Conservation (phyloP, 2,888 invertebrate species). For the Agriopis leucophaearia region DNA sequence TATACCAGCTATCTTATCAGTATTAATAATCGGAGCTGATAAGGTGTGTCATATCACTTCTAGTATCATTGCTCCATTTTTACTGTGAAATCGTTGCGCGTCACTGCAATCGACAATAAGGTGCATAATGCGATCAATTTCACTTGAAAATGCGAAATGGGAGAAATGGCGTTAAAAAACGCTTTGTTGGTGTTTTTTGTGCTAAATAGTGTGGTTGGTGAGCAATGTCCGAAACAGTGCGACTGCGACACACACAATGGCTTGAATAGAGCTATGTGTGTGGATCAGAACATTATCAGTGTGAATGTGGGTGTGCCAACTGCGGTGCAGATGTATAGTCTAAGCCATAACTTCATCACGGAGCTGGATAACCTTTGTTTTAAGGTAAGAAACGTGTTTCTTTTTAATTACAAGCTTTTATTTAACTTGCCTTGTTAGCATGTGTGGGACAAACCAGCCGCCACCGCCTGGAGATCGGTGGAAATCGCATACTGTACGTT, state of each 20-base stretch:
- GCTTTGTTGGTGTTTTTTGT: slow-evolving; percentile 50
- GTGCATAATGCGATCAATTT: slow-evolving; percentile 65
- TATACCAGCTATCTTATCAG: slow-evolving; percentile 68
- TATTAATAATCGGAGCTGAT: slow-evolving; percentile 55
- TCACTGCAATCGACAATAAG: slow-evolving; percentile 55
- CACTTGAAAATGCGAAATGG: slow-evolving; percentile 36
- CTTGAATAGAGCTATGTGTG: slow-evolving; percentile 82
- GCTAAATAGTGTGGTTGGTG: slow-evolving; percentile 48
- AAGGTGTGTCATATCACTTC: slow-evolving; percentile 68
- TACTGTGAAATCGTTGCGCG: slow-evolving; percentile 58
- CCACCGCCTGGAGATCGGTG: no score
- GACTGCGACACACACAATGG: slow-evolving; percentile 83
- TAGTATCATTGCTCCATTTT: slow-evolving; percentile 71
- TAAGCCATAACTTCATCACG: slow-evolving; percentile 88
- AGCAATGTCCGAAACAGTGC: slow-evolving; percentile 84
- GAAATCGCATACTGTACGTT: no score
- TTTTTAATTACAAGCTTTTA: no score
- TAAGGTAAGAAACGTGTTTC: slow-evolving; percentile 79
- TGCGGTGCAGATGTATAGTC: slow-evolving; percentile 86
- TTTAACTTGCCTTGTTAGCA: no score
- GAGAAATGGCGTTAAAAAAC: slow-evolving; percentile 67
- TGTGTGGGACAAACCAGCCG: no score
- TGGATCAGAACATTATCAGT: slow-evolving; percentile 86
- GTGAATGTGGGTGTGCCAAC: slow-evolving; percentile 87
- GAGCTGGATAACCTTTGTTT: slow-evolving; percentile 87